Evolutionary conservation across 2,797 vertebrate genomes (phyloP).

Genomic region (Limosa lapponica): DNA sequence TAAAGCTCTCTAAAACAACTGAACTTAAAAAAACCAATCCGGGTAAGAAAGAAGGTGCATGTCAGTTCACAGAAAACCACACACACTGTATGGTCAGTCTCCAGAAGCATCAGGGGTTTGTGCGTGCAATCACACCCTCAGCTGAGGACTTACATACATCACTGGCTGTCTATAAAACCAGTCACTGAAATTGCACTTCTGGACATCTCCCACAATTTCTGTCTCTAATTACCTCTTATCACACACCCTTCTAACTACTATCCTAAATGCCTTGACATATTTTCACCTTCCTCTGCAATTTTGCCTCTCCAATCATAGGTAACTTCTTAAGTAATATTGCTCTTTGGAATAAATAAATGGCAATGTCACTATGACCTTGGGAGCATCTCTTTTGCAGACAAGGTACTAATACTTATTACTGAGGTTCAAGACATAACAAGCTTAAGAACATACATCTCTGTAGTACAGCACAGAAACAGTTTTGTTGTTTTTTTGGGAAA

Average conservation of each 20-base stretch:
- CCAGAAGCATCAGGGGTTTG: neutral
- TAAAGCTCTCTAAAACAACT: neutral
- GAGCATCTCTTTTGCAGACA: neutral
- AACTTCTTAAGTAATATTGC: neutral
- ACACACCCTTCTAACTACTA: neutral
- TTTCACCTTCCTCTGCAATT: neutral
- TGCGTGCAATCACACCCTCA: neutral
- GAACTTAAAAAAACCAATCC: neutral
- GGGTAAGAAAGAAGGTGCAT: fast-evolving
- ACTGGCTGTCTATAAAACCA: neutral
- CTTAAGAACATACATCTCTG: neutral
- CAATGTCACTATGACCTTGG: neutral
- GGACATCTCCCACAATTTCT: neutral
- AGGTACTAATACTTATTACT: neutral
- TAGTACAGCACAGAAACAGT: neutral
- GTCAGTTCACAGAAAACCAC: neutral
- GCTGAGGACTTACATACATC: neutral
- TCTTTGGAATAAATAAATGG: neutral
- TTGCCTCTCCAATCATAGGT: neutral
- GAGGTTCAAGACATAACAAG: neutral
- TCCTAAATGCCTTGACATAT: neutral
- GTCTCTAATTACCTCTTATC: neutral
- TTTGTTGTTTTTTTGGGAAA: neutral
- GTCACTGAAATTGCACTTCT: neutral
- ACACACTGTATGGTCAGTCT: neutral